Conservation (phyloP, 2,888 invertebrate genomes). For the Mellilla xanthometata region DNA sequence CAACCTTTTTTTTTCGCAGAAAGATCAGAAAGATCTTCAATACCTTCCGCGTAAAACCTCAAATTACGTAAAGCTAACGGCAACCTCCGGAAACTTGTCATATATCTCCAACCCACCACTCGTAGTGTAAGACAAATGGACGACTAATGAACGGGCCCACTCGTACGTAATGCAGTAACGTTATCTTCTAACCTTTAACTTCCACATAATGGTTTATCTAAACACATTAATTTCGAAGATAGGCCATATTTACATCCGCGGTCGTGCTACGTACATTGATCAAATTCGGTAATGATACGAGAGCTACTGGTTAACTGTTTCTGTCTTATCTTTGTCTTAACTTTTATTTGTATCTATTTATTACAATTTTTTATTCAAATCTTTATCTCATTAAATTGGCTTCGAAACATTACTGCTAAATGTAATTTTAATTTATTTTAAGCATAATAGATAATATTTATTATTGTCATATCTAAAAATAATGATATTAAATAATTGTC, state of each 20-base stretch:
- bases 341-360: slow-evolving; percentile 12
- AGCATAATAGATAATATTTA: no score
- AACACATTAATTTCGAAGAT: slow-evolving; percentile 59
- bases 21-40: no score
- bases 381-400: no score
- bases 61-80: slow-evolving; percentile 11
- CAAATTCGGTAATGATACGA: slow-evolving; percentile 34
- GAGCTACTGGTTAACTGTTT: neutral
- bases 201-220: slow-evolving; percentile 44
- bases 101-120: slow-evolving; percentile 9
- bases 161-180: slow-evolving; percentile 44
- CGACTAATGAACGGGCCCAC: slow-evolving; percentile 47
- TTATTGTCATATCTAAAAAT: no score
- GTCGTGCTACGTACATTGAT: slow-evolving; percentile 35
- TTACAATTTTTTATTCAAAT: neutral
- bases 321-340: neutral
- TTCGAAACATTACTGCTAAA: no score
- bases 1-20: no score
- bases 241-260: slow-evolving; percentile 38
- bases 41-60: slow-evolving; percentile 5
- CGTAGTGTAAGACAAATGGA: slow-evolving; percentile 23
- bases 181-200: slow-evolving; percentile 58
- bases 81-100: slow-evolving; percentile 8
- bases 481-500: no score
- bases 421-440: no score